Percentiles rank a stretch among this genome's conserved stretches.
Evolutionary conservation across 2,888 invertebrate species (phyloP).

Genomic region (Silvanus unidentatus): DNA sequence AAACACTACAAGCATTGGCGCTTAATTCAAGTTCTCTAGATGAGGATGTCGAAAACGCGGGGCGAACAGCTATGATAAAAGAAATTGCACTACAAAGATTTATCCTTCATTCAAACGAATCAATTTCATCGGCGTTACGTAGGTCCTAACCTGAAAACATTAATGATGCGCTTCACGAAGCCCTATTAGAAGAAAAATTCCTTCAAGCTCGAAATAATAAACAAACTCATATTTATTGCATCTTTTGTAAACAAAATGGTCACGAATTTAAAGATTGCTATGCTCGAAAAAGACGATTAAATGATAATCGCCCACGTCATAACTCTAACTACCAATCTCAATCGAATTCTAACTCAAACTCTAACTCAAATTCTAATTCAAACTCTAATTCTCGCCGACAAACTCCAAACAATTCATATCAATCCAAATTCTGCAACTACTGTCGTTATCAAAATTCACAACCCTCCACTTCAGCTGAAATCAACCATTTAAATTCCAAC

Average conservation of each 20-base stretch:
- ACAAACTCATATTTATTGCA: not conserved
- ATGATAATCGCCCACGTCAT: not conserved
- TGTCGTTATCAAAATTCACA: slow-evolving; percentile 11
- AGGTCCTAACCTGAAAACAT: slow-evolving; percentile 7
- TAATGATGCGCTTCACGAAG: slow-evolving; percentile 4
- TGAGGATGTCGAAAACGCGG: not conserved
- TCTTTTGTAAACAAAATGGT: not conserved
- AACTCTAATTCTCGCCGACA: too few species aligned
- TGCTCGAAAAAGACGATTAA: not conserved
- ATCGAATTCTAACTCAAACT: not conserved
- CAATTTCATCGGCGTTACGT: slow-evolving; percentile 4
- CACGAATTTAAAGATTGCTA: slow-evolving; percentile 4
- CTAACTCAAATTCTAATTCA: too few species aligned
- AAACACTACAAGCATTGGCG: not conserved
- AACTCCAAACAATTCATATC: slow-evolving; percentile 1
- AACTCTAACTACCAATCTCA: slow-evolving; percentile 1
- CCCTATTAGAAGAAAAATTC: slow-evolving; percentile 7
- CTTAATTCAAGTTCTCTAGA: not conserved
- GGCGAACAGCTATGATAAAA: not conserved
- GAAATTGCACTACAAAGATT: slow-evolving; percentile 5
- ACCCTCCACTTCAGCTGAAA: slow-evolving; percentile 2
- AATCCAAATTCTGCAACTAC: slow-evolving; percentile 6
- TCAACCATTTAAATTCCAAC: slow-evolving; percentile 4
- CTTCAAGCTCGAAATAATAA: slow-evolving; percentile 1
- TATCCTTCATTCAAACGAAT: not conserved